Evolutionary conservation across 2,888 invertebrate genomes (phyloP).

Genomic region (Scaeva pyrastri): DNA sequence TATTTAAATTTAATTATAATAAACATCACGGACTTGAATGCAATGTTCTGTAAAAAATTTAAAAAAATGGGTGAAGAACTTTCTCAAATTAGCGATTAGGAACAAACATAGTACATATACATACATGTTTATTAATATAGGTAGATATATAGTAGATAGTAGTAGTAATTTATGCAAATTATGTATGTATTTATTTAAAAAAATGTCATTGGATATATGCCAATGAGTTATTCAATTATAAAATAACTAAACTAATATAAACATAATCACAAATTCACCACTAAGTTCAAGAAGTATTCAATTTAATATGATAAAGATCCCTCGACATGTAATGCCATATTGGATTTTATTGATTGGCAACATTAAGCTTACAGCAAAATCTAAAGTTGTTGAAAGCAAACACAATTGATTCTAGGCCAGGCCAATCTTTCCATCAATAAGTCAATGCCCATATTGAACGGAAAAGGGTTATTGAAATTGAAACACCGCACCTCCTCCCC

Average conservation of each 20-base stretch:
- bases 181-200: no score
- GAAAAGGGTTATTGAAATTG: slow-evolving; percentile 58
- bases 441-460: slow-evolving; percentile 63
- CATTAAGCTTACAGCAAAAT: slow-evolving; percentile 46
- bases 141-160: no score
- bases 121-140: no score
- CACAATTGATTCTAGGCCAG: slow-evolving; percentile 49
- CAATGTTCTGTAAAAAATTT: no score
- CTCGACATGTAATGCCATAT: slow-evolving; percentile 9
- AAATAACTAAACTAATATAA: no score
- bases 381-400: slow-evolving; percentile 44
- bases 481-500: slow-evolving; percentile 24
- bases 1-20: no score
- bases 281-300: slow-evolving; percentile 23
- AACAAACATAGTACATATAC: no score
- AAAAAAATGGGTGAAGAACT: no score
- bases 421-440: slow-evolving; percentile 70
- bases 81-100: no score
- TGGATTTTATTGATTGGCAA: slow-evolving; percentile 43
- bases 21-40: no score
- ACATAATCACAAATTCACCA: neutral
- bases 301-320: slow-evolving; percentile 28
- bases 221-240: slow-evolving; percentile 39
- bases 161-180: no score
- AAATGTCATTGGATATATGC: neutral